Conservation (phyloP, 2,888 invertebrate species). For the Sussaba pulchella region DNA sequence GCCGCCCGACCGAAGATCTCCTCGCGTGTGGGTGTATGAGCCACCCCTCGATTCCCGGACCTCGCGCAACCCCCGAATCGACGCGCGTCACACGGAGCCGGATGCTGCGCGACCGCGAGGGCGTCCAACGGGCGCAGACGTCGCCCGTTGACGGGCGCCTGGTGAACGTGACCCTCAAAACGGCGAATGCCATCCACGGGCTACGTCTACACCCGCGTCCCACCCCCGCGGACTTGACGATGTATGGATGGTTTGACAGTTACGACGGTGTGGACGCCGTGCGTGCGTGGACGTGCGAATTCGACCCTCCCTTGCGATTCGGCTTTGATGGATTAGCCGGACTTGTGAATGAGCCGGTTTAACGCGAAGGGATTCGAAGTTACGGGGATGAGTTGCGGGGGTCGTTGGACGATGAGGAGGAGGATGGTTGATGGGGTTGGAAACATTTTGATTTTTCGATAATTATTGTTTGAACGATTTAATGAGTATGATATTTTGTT, state of each 20-base stretch:
- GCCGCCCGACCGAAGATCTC: background rate
- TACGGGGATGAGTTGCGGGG: background rate
- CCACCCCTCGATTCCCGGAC: conserved; percentile 79
- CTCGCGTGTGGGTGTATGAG: conserved; percentile 7
- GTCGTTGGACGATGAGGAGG: conserved; percentile 40
- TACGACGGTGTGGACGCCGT: conserved; percentile 10
- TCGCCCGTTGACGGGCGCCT: conserved; percentile 79
- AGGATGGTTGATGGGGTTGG: conserved; percentile 15
- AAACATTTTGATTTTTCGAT: too few species aligned
- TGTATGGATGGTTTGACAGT: conserved; percentile 20
- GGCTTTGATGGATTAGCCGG: background rate
- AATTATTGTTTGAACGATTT: background rate
- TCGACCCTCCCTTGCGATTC: background rate
- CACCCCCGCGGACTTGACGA: conserved; percentile 33
- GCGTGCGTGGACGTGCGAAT: conserved; percentile 5
- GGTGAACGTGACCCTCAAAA: conserved; percentile 85
- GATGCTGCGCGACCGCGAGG: conserved; percentile 56
- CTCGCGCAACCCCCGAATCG: conserved; percentile 82
- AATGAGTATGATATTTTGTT: background rate
- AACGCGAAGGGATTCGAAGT: background rate
- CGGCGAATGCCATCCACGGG: conserved; percentile 75
- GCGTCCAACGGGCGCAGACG: conserved; percentile 60
- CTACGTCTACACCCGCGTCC: conserved; percentile 16
- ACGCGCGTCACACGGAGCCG: conserved; percentile 65
- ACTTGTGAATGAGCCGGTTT: conserved; percentile 33